phyloP scores from a whole-genome alignment of 1,140 invertebrate species.

The Platyura marginata region DNA sequence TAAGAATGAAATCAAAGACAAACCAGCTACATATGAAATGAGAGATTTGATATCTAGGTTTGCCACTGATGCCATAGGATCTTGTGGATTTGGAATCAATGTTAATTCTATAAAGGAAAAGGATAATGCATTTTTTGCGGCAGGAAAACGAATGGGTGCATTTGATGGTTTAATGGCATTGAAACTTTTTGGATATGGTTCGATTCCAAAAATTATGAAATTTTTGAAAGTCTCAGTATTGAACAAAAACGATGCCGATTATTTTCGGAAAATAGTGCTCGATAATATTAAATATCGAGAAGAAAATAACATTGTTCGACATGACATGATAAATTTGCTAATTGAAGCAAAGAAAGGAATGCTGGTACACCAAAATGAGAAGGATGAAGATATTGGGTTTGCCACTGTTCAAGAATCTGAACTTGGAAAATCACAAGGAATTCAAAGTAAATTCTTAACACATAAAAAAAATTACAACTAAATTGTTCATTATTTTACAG shows the following conservation, averaged over 20 bases:
- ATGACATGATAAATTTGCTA: too few species aligned
- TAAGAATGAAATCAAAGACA: slow-evolving; percentile 2
- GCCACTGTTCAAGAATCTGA: slow-evolving; percentile 3
- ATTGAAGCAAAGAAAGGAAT: too few species aligned
- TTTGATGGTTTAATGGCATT: too few species aligned
- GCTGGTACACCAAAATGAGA: slow-evolving; percentile 27
- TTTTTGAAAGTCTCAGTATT: background rate
- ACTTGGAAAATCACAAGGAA: background rate
- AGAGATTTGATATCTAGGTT: slow-evolving; percentile 27
- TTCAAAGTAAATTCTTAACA: too few species aligned
- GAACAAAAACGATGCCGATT: background rate
- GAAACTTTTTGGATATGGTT: background rate
- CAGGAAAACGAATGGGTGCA: slow-evolving; percentile 13
- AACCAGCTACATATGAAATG: slow-evolving; percentile 21
- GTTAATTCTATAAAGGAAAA: slow-evolving; percentile 14
- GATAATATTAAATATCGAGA: slow-evolving; percentile 17
- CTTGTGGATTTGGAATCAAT: too few species aligned
- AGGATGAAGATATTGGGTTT: slow-evolving; percentile 1
- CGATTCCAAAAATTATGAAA: background rate
- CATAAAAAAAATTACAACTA: too few species aligned
- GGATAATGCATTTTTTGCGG: slow-evolving; percentile 15
- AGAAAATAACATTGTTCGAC: slow-evolving; percentile 16
- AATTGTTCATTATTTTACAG: too few species aligned
- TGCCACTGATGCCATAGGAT: slow-evolving; percentile 32
- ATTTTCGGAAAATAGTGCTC: background rate